phyloP scores from a whole-genome alignment of 2,113 vertebrate species.

The Phalacrocorax carbo region DNA sequence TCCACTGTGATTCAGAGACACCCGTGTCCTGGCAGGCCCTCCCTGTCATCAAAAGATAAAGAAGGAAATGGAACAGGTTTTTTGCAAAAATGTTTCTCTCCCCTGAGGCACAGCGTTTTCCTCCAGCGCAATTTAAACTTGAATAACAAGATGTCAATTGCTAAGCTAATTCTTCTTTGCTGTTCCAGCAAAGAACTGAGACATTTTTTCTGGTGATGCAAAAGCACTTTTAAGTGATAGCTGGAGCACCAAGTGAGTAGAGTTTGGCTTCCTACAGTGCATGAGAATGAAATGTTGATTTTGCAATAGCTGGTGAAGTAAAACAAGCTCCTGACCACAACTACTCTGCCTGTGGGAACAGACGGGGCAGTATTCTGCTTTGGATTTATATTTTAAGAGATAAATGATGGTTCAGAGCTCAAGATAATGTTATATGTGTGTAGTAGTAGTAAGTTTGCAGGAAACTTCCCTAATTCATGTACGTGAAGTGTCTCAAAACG shows the following conservation, averaged over 20 bases:
- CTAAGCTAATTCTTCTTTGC: neutral
- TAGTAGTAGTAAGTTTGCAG: neutral
- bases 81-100: neutral
- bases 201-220: neutral
- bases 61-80: neutral
- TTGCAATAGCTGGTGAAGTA: constrained; percentile 18
- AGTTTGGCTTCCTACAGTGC: neutral
- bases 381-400: neutral
- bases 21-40: neutral
- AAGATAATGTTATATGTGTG: neutral
- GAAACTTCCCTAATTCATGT: neutral
- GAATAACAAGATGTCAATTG: neutral
- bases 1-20: neutral
- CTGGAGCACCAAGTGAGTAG: neutral
- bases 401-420: neutral
- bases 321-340: neutral
- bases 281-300: constrained; percentile 39
- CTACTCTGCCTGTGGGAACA: neutral
- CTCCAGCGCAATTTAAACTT: neutral
- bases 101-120: neutral
- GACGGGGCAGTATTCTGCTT: neutral
- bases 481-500: neutral
- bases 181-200: neutral
- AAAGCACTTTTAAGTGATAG: neutral
- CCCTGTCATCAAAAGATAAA: neutral